A percentile compares a stretch with the other conserved stretches of the same genome.
These are phyloP conservation scores for Pteronotus mesoamericanus DNA, from an alignment of 2,797 vertebrate genomes.

Conservation along the genomic window DNA sequence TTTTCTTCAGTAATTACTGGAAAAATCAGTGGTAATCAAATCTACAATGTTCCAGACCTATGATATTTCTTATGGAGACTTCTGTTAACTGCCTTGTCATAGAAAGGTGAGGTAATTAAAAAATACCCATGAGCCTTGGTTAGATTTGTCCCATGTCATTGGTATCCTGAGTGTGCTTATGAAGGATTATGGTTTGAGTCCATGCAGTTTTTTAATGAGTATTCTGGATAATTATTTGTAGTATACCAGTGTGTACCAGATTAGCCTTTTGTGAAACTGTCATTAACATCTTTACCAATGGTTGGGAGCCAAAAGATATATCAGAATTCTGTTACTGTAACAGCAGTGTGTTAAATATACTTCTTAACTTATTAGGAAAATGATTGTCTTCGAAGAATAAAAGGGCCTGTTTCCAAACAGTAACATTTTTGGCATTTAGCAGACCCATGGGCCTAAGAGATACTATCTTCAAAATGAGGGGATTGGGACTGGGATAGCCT, in stretches of 20 bases:
- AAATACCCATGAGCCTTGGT: neutral
- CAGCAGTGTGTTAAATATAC: neutral
- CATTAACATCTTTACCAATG: neutral
- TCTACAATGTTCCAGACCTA: neutral
- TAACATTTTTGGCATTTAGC: neutral
- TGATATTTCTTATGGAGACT: neutral
- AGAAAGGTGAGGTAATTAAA: neutral
- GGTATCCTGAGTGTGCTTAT: neutral
- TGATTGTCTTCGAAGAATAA: constrained; percentile 6
- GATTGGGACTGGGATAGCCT: neutral
- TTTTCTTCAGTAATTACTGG: neutral
- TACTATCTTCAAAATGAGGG: neutral
- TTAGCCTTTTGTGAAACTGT: neutral
- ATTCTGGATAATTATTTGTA: neutral
- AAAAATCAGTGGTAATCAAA: neutral
- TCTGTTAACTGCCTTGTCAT: neutral
- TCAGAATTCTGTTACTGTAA: neutral
- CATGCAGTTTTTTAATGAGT: neutral
- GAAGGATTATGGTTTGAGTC: neutral
- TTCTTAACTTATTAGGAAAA: neutral
- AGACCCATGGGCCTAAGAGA: neutral
- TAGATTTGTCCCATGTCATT: neutral
- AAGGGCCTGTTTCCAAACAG: neutral
- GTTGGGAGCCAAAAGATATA: neutral
- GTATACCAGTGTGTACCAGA: neutral